Conservation (phyloP, 2,888 invertebrate species). For the Diarsia brunnea region DNA sequence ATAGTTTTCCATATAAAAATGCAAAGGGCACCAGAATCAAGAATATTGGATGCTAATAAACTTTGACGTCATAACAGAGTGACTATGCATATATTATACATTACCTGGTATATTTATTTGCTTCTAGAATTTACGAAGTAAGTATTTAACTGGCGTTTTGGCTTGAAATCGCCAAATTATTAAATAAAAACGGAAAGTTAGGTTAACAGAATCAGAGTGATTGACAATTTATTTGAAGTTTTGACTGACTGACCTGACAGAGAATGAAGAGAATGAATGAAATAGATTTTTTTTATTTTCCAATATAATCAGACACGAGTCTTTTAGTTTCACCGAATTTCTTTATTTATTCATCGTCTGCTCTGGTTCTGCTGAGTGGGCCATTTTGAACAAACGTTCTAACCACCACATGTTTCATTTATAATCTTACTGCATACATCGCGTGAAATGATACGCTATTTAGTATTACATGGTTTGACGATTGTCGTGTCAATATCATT, state of each 20-base stretch:
- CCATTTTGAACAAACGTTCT: too few relatives aligned
- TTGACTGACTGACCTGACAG: constrained; percentile 30
- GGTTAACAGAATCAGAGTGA: constrained; percentile 48
- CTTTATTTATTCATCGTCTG: too few relatives aligned
- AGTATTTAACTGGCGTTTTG: constrained; percentile 44
- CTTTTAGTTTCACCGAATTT: background rate
- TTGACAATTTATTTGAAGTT: constrained; percentile 39
- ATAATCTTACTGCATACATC: too few relatives aligned
- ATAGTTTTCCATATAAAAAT: constrained; percentile 9
- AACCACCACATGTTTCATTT: too few relatives aligned
- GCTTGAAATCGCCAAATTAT: constrained; percentile 46
- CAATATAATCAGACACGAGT: constrained; percentile 1
- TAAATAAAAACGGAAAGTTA: constrained; percentile 50
- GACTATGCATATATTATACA: constrained; percentile 7
- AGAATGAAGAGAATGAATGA: constrained; percentile 1
- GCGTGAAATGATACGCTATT: too few relatives aligned
- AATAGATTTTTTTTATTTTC: background rate
- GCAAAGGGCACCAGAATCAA: constrained; percentile 23
- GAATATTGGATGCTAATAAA: constrained; percentile 15
- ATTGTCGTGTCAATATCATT: too few relatives aligned
- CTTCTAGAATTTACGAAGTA: constrained; percentile 35
- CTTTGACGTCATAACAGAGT: constrained; percentile 22
- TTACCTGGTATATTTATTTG: constrained; percentile 50
- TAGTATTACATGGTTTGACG: too few relatives aligned
- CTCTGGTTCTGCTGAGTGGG: too few relatives aligned